These are phyloP conservation scores for Platichthys flesus DNA, from an alignment of 2,113 vertebrate genomes.

Conservation along the genomic window DNA sequence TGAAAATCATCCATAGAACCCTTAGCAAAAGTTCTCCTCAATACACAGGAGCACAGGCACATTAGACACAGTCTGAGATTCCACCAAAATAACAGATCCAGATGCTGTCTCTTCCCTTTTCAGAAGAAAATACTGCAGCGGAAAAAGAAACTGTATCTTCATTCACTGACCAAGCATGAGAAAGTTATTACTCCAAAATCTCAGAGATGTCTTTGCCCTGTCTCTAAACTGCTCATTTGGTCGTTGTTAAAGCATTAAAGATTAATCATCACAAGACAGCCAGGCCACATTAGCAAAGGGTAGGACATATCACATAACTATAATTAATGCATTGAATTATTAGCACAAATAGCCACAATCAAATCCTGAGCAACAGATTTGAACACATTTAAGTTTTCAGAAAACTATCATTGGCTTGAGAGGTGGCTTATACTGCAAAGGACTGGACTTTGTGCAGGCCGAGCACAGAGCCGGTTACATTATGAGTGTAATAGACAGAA, in stretches of 20 bases:
- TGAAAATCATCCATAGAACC: neutral
- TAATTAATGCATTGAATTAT: neutral
- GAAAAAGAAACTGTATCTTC: slow-evolving; percentile 17
- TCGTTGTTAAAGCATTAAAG: neutral
- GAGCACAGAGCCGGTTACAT: neutral
- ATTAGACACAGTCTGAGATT: slow-evolving; percentile 2
- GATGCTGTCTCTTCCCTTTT: slow-evolving; percentile 7
- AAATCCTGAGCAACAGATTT: neutral
- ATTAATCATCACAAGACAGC: slow-evolving; percentile 9
- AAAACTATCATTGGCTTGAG: neutral
- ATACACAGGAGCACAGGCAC: slow-evolving; percentile 2
- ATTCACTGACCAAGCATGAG: slow-evolving; percentile 56
- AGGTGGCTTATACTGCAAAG: neutral
- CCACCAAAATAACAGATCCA: slow-evolving; percentile 22
- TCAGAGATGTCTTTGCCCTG: slow-evolving; percentile 29
- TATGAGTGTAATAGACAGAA: neutral
- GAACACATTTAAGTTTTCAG: neutral
- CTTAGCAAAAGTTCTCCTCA: slow-evolving; percentile 10
- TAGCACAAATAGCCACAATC: slow-evolving; percentile 18
- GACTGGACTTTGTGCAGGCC: neutral
- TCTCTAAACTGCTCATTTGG: slow-evolving; percentile 16
- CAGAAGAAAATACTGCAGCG: slow-evolving; percentile 23
- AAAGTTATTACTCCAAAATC: slow-evolving; percentile 31
- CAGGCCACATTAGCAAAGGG: slow-evolving; percentile 14
- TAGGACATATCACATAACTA: slow-evolving; percentile 40